Percentiles rank a stretch among this genome's conserved stretches.
Conservation (phyloP, 35 echinoderm and acorn worm species). For the Strongylocentrotus purpuratus region DNA sequence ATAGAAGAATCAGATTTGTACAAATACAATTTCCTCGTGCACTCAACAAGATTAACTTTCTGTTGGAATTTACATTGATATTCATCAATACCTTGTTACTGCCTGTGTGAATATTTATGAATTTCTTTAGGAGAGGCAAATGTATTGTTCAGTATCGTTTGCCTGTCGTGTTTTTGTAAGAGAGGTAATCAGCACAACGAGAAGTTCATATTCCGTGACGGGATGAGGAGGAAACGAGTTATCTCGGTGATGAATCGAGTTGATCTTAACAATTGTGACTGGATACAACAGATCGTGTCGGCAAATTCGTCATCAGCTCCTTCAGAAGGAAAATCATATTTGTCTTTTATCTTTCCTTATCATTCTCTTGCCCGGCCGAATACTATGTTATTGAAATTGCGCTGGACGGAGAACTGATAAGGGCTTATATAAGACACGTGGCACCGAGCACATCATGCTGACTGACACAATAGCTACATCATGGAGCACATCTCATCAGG, state of each 20-base stretch:
- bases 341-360: constrained; percentile 96
- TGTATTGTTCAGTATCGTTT: not conserved
- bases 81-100: constrained; percentile 12
- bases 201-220: not conserved
- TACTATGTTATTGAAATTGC: constrained; percentile 46
- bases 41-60: not conserved
- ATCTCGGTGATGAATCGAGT: not conserved
- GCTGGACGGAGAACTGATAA: constrained; percentile 99
- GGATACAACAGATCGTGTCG: not conserved
- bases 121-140: not conserved
- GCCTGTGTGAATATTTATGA: not conserved
- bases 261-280: not conserved
- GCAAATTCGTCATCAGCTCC: not conserved
- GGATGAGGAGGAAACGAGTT: not conserved
- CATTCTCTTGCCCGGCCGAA: constrained; percentile 94
- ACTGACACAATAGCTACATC: not conserved
- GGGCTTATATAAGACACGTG: constrained; percentile 84
- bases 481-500: not conserved
- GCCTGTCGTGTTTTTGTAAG: not conserved
- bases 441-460: not conserved
- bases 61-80: not conserved
- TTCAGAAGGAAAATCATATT: not conserved
- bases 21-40: not conserved
- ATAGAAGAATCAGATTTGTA: not conserved
- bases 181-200: not conserved